These are phyloP conservation scores for Hypercompe scribonia DNA, from an alignment of 2,888 invertebrate genomes.

Conservation along the genomic window DNA sequence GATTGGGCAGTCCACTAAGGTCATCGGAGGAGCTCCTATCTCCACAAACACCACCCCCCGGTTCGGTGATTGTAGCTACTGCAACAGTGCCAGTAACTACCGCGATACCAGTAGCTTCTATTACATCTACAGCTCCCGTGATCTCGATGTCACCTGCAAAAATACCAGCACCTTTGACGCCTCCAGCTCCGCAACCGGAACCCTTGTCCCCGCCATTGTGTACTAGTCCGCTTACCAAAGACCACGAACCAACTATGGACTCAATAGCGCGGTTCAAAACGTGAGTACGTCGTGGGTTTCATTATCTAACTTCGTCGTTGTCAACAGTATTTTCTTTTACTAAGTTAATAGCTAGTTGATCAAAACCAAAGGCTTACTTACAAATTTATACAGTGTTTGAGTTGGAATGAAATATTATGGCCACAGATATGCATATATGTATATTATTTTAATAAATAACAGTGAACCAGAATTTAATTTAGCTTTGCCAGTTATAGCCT, in stretches of 20 bases:
- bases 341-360: not conserved
- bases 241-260: conserved; percentile 73
- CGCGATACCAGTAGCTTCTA: conserved; percentile 49
- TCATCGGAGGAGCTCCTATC: conserved; percentile 77
- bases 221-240: conserved; percentile 76
- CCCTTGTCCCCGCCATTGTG: conserved; percentile 78
- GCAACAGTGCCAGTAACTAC: conserved; percentile 25
- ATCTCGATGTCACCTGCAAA: conserved; percentile 12
- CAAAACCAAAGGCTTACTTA: not conserved
- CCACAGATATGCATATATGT: not conserved
- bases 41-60: conserved; percentile 75
- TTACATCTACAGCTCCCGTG: conserved; percentile 7
- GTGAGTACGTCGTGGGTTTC: conserved; percentile 65
- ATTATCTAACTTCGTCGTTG: conserved; percentile 22
- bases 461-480: not conserved
- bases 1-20: conserved; percentile 78
- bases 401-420: not conserved
- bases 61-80: conserved; percentile 48
- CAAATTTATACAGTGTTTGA: too few relatives aligned
- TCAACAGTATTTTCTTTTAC: conserved; percentile 33
- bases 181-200: conserved; percentile 53
- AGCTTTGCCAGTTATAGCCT: not conserved
- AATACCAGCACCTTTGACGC: conserved; percentile 54
- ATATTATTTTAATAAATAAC: not conserved
- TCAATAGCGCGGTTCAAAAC: conserved; percentile 82